Conservation (phyloP, 2,113 vertebrate genomes). For the Prietella phreatophila region DNA sequence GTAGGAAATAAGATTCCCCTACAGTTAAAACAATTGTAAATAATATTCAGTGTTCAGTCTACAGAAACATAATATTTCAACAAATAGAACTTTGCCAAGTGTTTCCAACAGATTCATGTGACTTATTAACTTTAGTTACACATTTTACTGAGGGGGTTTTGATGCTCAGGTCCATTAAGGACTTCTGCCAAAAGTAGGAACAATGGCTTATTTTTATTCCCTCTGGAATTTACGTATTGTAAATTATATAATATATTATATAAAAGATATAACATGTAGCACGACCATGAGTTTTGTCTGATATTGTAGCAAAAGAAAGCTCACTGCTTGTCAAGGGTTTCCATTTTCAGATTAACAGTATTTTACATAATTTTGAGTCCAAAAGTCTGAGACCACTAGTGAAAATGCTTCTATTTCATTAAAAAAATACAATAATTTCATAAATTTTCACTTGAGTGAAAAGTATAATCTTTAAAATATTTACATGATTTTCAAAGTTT, state of each 20-base stretch:
- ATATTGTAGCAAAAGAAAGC: no score
- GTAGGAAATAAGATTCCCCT: not conserved
- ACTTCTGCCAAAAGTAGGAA: not conserved
- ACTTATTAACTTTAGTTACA: not conserved
- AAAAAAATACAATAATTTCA: no score
- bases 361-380: no score
- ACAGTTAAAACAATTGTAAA: not conserved
- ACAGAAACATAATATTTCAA: not conserved
- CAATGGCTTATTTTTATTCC: slow-evolving; percentile 14
- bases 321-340: no score
- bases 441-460: no score
- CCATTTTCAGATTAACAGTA: no score
- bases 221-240: not conserved
- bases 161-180: not conserved
- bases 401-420: no score
- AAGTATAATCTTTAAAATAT: no score
- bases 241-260: not conserved
- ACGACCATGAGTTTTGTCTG: no score
- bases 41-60: not conserved
- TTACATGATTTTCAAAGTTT: no score
- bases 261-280: no score
- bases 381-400: no score
- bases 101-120: not conserved
- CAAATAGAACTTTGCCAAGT: not conserved
- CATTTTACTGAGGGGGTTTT: not conserved